Percentiles rank a stretch among this genome's conserved stretches.
Conservation (phyloP, 1,140 invertebrate genomes). For the Neodiprion fabricii region DNA sequence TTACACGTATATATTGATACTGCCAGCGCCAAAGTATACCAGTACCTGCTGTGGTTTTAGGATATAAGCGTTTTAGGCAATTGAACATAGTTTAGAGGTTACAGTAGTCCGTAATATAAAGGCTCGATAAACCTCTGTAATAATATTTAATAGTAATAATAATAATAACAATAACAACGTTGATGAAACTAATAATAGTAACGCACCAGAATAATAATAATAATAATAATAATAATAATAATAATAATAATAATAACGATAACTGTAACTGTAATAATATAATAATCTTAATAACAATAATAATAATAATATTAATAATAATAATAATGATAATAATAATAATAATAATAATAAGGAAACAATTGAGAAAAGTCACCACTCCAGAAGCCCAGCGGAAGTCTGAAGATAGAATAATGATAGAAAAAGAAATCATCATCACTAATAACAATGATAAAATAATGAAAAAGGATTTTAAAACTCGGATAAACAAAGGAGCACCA, state of each 20-base stretch:
- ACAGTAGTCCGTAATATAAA: background rate
- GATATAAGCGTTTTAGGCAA: slow-evolving; percentile 7
- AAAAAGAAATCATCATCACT: background rate
- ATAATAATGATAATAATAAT: background rate
- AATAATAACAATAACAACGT: background rate
- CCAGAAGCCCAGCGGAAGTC: no score
- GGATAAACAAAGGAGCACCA: background rate
- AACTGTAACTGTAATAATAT: background rate
- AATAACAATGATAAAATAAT: no score
- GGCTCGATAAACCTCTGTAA: background rate
- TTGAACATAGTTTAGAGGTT: background rate
- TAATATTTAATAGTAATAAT: background rate
- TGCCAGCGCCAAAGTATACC: background rate
- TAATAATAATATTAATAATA: background rate
- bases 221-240: background rate
- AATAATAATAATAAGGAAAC: background rate
- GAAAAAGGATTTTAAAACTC: background rate
- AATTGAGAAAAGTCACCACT: background rate
- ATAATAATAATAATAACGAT: background rate
- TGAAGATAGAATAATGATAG: background rate
- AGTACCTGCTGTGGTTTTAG: slow-evolving; percentile 20
- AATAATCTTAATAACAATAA: background rate
- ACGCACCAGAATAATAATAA: background rate
- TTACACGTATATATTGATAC: background rate
- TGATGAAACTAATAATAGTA: background rate